phyloP scores from a whole-genome alignment of 2,797 vertebrate genomes.

The Thamnophis elegans region DNA sequence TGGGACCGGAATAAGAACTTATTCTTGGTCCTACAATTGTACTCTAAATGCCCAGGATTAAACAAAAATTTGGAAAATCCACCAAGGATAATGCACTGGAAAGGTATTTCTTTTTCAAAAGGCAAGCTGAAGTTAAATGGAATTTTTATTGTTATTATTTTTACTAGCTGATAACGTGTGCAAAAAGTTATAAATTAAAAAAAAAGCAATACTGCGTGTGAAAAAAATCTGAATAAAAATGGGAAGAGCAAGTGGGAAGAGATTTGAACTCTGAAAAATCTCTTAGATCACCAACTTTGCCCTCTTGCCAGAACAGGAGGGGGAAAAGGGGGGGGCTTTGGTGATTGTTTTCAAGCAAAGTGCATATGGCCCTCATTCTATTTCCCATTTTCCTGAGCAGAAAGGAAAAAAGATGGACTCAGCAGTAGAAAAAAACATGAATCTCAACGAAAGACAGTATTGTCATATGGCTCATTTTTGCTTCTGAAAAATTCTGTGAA shows the following conservation, averaged over 20 bases:
- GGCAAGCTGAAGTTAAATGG: not conserved
- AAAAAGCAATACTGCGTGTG: not conserved
- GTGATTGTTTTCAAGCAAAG: not conserved
- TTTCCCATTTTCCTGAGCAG: not conserved
- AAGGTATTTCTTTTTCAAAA: not conserved
- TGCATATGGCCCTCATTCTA: not conserved
- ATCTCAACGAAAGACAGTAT: not conserved
- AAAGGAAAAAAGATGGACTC: not conserved
- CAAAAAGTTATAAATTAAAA: not conserved
- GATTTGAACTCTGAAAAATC: not conserved
- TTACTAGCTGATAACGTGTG: not conserved
- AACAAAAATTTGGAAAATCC: not conserved
- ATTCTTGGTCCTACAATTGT: not conserved
- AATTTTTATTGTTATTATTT: not conserved
- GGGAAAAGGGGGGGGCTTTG: not conserved
- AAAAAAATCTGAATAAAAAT: not conserved
- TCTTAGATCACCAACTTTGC: not conserved
- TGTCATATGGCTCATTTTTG: not conserved
- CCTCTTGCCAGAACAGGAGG: too few relatives aligned
- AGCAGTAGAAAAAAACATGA: not conserved
- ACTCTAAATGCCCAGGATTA: not conserved
- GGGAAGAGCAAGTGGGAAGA: not conserved
- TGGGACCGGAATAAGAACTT: not conserved
- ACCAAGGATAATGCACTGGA: not conserved
- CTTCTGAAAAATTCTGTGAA: not conserved